These are phyloP conservation scores for Enteromius paludinosus DNA, from an alignment of 2,797 vertebrate species.

Conservation along the genomic window DNA sequence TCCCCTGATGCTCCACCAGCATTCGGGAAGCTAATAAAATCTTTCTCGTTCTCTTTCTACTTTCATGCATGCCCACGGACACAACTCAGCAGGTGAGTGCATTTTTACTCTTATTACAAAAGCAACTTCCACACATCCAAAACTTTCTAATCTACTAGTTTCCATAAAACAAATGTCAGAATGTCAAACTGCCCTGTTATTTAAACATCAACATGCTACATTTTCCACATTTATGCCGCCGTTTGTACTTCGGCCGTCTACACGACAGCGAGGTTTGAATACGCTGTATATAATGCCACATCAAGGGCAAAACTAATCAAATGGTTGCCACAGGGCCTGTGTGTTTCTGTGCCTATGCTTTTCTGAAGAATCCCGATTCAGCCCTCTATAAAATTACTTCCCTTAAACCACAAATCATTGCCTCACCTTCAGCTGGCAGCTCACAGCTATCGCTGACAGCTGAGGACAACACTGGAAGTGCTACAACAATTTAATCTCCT, in stretches of 20 bases:
- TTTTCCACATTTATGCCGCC: not conserved
- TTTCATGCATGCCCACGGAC: conserved; percentile 24
- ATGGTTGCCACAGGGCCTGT: conserved; percentile 40
- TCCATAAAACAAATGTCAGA: conserved; percentile 2
- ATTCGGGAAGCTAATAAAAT: conserved; percentile 29
- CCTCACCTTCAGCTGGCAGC: conserved; percentile 57
- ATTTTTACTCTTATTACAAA: conserved; percentile 29
- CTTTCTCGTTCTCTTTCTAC: conserved; percentile 27
- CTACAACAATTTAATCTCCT: conserved; percentile 53
- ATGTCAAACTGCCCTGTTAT: conserved; percentile 16
- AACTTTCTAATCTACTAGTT: conserved; percentile 8
- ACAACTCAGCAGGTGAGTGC: conserved; percentile 45
- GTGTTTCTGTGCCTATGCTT: conserved; percentile 32
- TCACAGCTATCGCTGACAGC: conserved; percentile 49
- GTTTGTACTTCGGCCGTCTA: not conserved
- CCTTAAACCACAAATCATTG: conserved; percentile 57
- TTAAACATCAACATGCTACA: conserved; percentile 18
- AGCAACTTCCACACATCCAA: conserved; percentile 9
- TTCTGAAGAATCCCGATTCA: conserved; percentile 41
- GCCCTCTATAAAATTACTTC: conserved; percentile 56
- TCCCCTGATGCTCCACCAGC: not conserved
- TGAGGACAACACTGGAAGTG: conserved; percentile 40
- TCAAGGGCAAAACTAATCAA: conserved; percentile 54
- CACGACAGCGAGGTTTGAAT: not conserved
- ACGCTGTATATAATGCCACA: conserved; percentile 37